Evolutionary conservation across 2,888 invertebrate genomes (phyloP).

Genomic region (Himalopsyche tibetana): DNA sequence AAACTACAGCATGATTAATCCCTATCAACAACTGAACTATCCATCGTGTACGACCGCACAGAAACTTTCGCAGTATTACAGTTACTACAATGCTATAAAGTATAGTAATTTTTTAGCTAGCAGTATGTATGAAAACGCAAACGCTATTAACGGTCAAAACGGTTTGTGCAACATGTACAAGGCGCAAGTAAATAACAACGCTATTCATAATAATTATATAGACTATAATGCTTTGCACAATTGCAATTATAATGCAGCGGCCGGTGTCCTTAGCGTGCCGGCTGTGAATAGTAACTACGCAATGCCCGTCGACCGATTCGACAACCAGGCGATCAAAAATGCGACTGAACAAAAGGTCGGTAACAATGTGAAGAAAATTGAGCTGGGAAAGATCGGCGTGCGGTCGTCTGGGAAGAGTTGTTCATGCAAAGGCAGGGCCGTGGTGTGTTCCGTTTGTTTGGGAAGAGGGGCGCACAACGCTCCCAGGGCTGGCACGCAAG

Average conservation of each 20-base stretch:
- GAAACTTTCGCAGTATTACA: constrained; percentile 58
- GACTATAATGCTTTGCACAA: constrained; percentile 55
- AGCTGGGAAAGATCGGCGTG: neutral
- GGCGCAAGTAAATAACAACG: constrained; percentile 46
- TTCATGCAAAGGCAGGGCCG: constrained; percentile 81
- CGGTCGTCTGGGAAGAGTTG: constrained; percentile 72
- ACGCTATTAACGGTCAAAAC: constrained; percentile 40
- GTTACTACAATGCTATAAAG: constrained; percentile 50
- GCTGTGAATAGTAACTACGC: neutral
- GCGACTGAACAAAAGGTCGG: neutral
- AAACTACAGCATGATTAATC: constrained; percentile 30
- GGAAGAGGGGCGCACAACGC: constrained; percentile 82
- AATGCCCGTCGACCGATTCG: neutral
- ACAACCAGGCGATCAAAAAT: neutral
- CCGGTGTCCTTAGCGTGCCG: neutral
- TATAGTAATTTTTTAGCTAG: constrained; percentile 56
- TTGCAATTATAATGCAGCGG: constrained; percentile 37
- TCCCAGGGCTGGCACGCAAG: constrained; percentile 91
- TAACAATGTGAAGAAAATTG: neutral
- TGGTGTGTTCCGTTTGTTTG: constrained; percentile 82
- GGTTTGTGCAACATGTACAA: constrained; percentile 50
- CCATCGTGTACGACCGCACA: constrained; percentile 52
- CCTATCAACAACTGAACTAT: constrained; percentile 44
- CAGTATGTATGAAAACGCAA: constrained; percentile 48
- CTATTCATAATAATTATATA: constrained; percentile 52